Base-by-base conservation (phyloP, 2,888 invertebrate species). In the Drosophila gaucha region DNA sequence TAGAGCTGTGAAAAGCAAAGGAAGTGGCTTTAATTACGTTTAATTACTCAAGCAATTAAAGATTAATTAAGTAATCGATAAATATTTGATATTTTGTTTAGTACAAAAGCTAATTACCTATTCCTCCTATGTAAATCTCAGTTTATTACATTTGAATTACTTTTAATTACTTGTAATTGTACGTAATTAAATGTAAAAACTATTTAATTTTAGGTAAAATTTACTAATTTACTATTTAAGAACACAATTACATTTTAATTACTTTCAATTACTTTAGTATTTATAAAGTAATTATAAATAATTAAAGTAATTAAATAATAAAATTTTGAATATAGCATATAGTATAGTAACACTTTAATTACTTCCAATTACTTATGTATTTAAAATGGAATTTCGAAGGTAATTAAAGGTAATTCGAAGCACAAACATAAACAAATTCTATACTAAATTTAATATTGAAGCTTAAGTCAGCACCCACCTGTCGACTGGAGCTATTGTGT, bases 401-500 rank as follows among this genome's bases (percentile, higher is more conserved):
- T 26, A 49, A 36, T 36, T 26, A 18, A 3, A 16, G 33, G 35
- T 5, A 47, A 14, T 47, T 22, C 9, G n/a, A 26, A 5, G 14
- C 14, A 9, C 14, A 0, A 16, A 16, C 24, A 18, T 4, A 5
- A 9, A 26, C 4, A 5, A 26, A n/a, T 0, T 22, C 2, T 12
- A 6, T 9, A 12, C 18, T 8, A 5, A 49, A 18, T 18, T 1
- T 2, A 9, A n/a, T 9, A n/a, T 18, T 24, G 10, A 9, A 26
- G 16, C 9, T 24, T 14, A n/a, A n/a, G 2, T 8, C 16, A 14
- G 6, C 26, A 36, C 86, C 70, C 79, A 92, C 92, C 90, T 92
- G 92, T 78, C 92, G 90, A 88, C 91, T 92, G 72, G 92, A 91
- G 70, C 90, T 91, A 69, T 92, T 92, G 74, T 92, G 92, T 14